Evolutionary conservation across 2,888 invertebrate genomes (phyloP), one percentile per base, ranked within the genome.

Genomic region (Megalurothrips usitatus): DNA sequence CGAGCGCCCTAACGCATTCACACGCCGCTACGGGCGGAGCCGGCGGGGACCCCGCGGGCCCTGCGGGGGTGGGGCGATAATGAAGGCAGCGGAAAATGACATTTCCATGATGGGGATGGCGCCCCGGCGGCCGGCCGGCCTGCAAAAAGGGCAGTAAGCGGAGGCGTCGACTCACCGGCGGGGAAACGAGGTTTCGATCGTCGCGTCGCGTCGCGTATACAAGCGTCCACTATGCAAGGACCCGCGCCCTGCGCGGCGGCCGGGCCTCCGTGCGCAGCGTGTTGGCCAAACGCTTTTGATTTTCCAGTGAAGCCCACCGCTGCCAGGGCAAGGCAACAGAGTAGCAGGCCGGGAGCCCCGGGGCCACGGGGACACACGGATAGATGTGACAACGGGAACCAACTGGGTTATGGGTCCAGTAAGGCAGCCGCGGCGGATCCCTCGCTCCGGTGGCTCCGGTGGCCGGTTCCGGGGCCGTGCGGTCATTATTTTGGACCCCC

Each of bases 1-100:
- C 34, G 34, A 43, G 34, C 34, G 34, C 34, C 34, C 34, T 43
- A 43, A 43, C 34, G 34, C 34, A 43, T 43, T 4, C 34, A 43
- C 34, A 43, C 34, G 34, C 34, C 6, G 34, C 34, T 2, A 43
- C 6, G 34, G 34, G 34, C 34, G 34, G 34, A 43, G 34, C 34
- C 34, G 34, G 34, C 34, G 34, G 34, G 17, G 17, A 52, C 11
- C 52, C 11, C 11, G 52, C 14, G 14, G 34, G 34, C 34, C 34
- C 34, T 6, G 34, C 34, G 34, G 34, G 34, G 34, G 34, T 43
- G 34, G 34, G 11, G 68, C 10, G 68, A 75, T 75, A 75, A 75
- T 75, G 68, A 75, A 75, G 58, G 10, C 26, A 43, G 34, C 34
- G 68, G 68, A 26, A 75, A 75, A 75, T 75, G 68, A 75, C 23